phyloP scores from a whole-genome alignment of 1,140 invertebrate genomes.

The Mizuhopecten yessoensis region DNA sequence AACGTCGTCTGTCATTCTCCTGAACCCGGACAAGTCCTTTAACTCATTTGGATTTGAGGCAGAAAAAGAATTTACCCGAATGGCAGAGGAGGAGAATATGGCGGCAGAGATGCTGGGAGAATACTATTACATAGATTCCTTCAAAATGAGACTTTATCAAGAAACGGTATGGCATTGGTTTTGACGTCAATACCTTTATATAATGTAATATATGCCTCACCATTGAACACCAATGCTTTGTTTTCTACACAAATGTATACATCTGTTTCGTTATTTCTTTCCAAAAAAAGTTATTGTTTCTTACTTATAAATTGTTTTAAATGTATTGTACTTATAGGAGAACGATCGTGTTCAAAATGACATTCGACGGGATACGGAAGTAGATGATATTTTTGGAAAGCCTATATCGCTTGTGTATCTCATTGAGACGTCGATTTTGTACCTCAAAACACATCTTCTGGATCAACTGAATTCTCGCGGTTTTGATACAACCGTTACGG shows the following conservation, averaged over 20 bases:
- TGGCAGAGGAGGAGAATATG: background rate
- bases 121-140: slow-evolving; percentile 26
- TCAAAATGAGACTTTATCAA: slow-evolving; percentile 45
- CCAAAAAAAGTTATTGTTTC: too few relatives aligned
- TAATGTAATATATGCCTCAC: too few relatives aligned
- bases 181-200: too few relatives aligned
- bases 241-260: too few relatives aligned
- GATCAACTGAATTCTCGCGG: background rate
- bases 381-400: background rate
- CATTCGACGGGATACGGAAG: background rate
- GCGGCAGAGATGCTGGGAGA: background rate
- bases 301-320: too few relatives aligned
- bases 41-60: slow-evolving; percentile 49
- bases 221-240: too few relatives aligned
- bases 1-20: slow-evolving; percentile 36
- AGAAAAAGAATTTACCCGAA: background rate
- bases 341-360: background rate
- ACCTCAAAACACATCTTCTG: background rate
- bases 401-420: background rate
- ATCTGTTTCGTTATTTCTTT: too few relatives aligned
- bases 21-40: slow-evolving; percentile 47
- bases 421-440: background rate
- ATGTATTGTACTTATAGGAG: background rate
- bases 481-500: background rate
- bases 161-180: background rate